phyloP scores from a whole-genome alignment of 2,797 vertebrate species.

The Micromesistius poutassou region DNA sequence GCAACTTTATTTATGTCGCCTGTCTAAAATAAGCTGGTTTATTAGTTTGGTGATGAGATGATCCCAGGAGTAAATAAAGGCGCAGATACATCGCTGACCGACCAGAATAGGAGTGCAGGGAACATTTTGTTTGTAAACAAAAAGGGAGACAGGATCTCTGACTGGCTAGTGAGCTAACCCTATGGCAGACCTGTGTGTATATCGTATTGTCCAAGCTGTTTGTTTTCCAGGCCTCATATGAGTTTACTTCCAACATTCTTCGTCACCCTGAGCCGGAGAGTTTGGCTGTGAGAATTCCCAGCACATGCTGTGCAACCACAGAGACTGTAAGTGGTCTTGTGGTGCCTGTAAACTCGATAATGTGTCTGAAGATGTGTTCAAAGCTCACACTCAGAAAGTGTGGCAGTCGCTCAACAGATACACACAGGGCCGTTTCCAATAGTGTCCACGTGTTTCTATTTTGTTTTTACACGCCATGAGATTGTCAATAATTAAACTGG shows the following conservation, averaged over 20 bases:
- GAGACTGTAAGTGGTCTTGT: background rate
- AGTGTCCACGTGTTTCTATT: no score
- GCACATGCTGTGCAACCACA: background rate
- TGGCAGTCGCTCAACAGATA: background rate
- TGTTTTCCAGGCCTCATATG: slow-evolving; percentile 36
- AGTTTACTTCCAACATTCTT: slow-evolving; percentile 42
- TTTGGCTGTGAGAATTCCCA: background rate
- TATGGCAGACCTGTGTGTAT: background rate
- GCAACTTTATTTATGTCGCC: background rate
- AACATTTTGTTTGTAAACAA: slow-evolving; percentile 43
- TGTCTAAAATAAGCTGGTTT: slow-evolving; percentile 2
- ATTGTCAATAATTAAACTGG: no score
- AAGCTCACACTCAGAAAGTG: background rate
- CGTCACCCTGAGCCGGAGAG: background rate
- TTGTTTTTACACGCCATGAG: no score
- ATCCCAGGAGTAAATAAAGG: slow-evolving; percentile 26
- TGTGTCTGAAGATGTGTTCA: background rate
- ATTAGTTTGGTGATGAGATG: background rate
- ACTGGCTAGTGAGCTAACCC: background rate
- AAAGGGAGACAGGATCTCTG: slow-evolving; percentile 21
- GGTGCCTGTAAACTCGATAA: background rate
- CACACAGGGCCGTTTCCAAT: no score
- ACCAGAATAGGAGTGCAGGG: slow-evolving; percentile 14
- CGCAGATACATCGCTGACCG: background rate
- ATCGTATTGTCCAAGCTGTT: slow-evolving; percentile 14